Conservation (phyloP, 2,888 invertebrate species). For the Leptura quadrifasciata region DNA sequence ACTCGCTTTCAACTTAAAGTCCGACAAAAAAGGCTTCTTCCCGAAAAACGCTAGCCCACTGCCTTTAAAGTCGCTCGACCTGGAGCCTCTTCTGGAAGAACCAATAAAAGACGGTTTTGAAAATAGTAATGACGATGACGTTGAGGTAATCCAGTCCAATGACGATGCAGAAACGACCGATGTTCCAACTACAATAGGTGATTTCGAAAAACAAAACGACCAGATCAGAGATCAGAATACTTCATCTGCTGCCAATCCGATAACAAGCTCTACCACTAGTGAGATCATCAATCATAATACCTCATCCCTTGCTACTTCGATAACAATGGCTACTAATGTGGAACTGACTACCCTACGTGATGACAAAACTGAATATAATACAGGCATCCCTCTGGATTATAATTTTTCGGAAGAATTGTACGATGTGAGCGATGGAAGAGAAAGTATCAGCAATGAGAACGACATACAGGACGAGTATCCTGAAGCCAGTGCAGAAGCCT, state of each 20-base stretch:
- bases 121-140: slow-evolving; percentile 53
- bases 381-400: slow-evolving; percentile 17
- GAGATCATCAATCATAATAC: slow-evolving; percentile 9
- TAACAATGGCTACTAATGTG: neutral
- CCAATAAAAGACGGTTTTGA: slow-evolving; percentile 73
- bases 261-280: neutral
- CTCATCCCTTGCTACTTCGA: neutral
- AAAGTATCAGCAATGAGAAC: slow-evolving; percentile 49
- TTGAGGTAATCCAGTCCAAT: slow-evolving; percentile 50
- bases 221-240: neutral
- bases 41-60: slow-evolving; percentile 56
- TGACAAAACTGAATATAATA: slow-evolving; percentile 30
- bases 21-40: slow-evolving; percentile 61
- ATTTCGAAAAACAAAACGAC: neutral
- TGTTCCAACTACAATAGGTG: neutral
- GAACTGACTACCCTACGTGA: slow-evolving; percentile 32
- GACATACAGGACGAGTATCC: slow-evolving; percentile 58
- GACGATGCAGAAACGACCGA: slow-evolving; percentile 38
- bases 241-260: neutral
- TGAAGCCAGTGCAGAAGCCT: slow-evolving; percentile 51
- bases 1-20: slow-evolving; percentile 60
- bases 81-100: slow-evolving; percentile 78
- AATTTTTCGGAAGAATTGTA: slow-evolving; percentile 37
- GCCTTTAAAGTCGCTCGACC: slow-evolving; percentile 70
- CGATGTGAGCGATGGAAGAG: slow-evolving; percentile 72